Percentiles rank a stretch among this genome's conserved stretches.
Evolutionary conservation across 2,113 vertebrate species (phyloP).

Genomic region (Menidia beryllina): DNA sequence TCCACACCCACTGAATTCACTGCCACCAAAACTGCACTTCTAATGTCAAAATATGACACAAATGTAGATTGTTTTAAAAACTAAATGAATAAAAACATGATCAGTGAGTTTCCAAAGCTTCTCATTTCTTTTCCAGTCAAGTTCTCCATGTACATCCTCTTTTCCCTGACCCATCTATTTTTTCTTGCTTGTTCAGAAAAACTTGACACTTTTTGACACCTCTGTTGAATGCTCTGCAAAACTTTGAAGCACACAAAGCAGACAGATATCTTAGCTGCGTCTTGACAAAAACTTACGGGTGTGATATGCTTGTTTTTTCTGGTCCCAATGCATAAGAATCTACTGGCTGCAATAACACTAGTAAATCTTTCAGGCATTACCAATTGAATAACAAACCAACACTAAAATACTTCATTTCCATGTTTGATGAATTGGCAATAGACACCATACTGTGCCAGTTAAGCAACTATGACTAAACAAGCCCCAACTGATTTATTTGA

Average conservation of each 20-base stretch:
- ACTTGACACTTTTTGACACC: slow-evolving; percentile 53
- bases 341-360: neutral
- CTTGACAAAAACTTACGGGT: slow-evolving; percentile 25
- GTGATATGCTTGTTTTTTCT: no score
- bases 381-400: neutral
- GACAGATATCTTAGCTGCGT: slow-evolving; percentile 38
- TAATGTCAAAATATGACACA: slow-evolving; percentile 24
- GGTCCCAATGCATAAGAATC: no score
- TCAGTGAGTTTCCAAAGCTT: neutral
- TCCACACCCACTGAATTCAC: slow-evolving; percentile 1
- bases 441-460: no score
- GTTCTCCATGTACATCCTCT: slow-evolving; percentile 14
- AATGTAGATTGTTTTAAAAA: no score
- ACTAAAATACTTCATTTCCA: neutral
- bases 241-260: slow-evolving; percentile 37
- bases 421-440: neutral
- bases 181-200: slow-evolving; percentile 53
- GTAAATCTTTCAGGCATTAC: neutral
- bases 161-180: slow-evolving; percentile 32
- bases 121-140: slow-evolving; percentile 15
- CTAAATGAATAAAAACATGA: neutral
- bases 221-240: slow-evolving; percentile 58
- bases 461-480: no score
- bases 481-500: slow-evolving; percentile 12
- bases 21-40: slow-evolving; percentile 38